phyloP scores from a whole-genome alignment of 2,888 invertebrate genomes.

The Synanthedon andrenaeformis region DNA sequence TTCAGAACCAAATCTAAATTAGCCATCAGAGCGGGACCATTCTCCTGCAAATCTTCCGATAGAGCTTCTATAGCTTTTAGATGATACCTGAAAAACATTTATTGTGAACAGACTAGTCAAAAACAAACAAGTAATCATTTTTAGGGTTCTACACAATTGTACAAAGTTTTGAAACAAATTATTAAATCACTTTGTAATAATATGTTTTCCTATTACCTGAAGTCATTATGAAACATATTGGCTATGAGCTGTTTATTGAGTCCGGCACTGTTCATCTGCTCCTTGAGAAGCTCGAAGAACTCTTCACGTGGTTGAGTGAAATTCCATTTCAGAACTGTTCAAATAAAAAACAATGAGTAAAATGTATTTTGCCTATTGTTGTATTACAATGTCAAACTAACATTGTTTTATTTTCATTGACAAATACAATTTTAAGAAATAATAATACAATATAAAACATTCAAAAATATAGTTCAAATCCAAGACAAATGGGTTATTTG shows the following conservation, averaged over 20 bases:
- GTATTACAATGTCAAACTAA: background rate
- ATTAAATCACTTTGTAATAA: background rate
- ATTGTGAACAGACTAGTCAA: background rate
- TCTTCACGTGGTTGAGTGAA: slow-evolving; percentile 94
- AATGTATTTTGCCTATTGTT: background rate
- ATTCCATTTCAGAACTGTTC: slow-evolving; percentile 89
- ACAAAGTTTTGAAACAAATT: background rate
- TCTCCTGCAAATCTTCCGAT: slow-evolving; percentile 84
- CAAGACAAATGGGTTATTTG: no score
- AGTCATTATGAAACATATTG: slow-evolving; percentile 96
- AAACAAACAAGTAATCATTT: slow-evolving; percentile 1
- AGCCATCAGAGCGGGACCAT: slow-evolving; percentile 82
- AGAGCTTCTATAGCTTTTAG: slow-evolving; percentile 94
- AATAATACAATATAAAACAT: no score
- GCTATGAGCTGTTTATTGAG: slow-evolving; percentile 88
- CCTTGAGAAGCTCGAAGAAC: slow-evolving; percentile 91
- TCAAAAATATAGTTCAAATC: no score
- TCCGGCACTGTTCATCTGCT: slow-evolving; percentile 89
- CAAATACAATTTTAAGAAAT: background rate
- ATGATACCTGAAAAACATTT: slow-evolving; percentile 78
- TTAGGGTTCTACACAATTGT: background rate
- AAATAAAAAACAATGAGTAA: background rate
- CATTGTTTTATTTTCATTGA: background rate
- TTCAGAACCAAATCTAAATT: slow-evolving; percentile 96
- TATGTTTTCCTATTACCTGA: slow-evolving; percentile 62